Base-by-base conservation (phyloP, 2,113 vertebrate genomes). In the Ciconia stormi region DNA sequence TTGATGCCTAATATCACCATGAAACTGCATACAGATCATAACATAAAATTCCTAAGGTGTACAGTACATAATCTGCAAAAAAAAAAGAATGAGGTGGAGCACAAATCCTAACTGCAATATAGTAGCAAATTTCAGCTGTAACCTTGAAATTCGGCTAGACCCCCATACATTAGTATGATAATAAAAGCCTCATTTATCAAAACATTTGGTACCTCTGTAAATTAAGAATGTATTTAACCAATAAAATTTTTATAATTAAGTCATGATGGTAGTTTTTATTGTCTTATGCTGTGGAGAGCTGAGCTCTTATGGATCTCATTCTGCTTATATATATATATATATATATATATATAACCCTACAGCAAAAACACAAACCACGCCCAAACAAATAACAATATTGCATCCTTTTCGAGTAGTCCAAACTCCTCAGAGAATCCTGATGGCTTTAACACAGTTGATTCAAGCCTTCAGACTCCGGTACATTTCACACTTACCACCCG, bases 171-270 rank as follows among this genome's bases (percentile, higher is more conserved):
- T 38, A 78, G 29, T 53, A 11, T 46, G 22, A 40, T 66, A 76
- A 47, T 36, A 44, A 91, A 63, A 88, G 36, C 76, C 89, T 95
- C 67, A 42, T 61, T 78, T 80, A 82, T 46, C 36, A 0, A 44
- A 71, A 34, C 38, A 59, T 46, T 63, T 44, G 90, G 93, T 96
- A 97, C 93, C 71, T 82, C 73, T 94, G 93, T 97, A 96, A 97
- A 93, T 94, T 93, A 97, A 94, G 82, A 95, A 97, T 93, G 84
- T 97, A 97, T 97, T 97, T 96, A 96, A 95, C 88, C 90, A 97
- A 96, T 97, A 97, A 95, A 96, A 34, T 36, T 90, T 82, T 96
- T 97, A 44, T 94, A 96, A 95, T 93, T 56, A 93, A 78, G 25
- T 65, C 14, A 32, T 0, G 7, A 30, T 23, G 21, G 36, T 17